Conservation (phyloP, 2,888 invertebrate species). For the Volucella inanis region DNA sequence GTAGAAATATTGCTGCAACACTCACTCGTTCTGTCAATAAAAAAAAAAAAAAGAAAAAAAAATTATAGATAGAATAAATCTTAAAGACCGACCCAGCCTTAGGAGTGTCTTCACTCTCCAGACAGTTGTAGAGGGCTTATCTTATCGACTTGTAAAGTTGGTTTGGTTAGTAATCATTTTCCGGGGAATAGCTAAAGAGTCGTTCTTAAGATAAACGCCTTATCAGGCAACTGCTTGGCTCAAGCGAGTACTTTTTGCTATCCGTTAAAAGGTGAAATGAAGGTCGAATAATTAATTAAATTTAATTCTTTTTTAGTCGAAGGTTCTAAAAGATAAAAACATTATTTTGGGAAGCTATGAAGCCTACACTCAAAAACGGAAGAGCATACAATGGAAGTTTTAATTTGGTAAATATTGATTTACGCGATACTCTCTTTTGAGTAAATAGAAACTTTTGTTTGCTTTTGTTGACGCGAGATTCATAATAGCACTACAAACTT, state of each 20-base stretch:
- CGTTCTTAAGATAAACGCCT: background rate
- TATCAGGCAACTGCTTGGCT: slow-evolving; percentile 4
- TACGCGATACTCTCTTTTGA: too few relatives aligned
- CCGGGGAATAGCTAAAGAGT: slow-evolving; percentile 5
- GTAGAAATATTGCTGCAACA: background rate
- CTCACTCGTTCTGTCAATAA: background rate
- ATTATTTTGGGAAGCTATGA: too few relatives aligned
- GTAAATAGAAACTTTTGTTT: too few relatives aligned
- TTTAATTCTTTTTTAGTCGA: too few relatives aligned
- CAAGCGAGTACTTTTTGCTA: background rate
- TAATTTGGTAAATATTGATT: too few relatives aligned
- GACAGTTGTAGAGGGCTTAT: background rate
- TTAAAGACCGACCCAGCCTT: too few relatives aligned
- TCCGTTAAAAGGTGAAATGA: background rate
- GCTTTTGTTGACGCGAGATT: too few relatives aligned
- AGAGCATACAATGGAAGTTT: too few relatives aligned
- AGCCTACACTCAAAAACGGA: too few relatives aligned
- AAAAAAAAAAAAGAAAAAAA: background rate
- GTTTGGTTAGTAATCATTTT: background rate
- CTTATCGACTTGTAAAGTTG: slow-evolving; percentile 29
- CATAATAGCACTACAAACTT: too few relatives aligned
- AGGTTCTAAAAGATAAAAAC: too few relatives aligned
- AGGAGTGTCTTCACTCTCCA: too few relatives aligned
- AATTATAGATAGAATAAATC: background rate
- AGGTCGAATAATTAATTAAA: background rate